These are phyloP conservation scores for Phorcus lineatus DNA, from an alignment of 2,888 invertebrate genomes.

Conservation along the genomic window DNA sequence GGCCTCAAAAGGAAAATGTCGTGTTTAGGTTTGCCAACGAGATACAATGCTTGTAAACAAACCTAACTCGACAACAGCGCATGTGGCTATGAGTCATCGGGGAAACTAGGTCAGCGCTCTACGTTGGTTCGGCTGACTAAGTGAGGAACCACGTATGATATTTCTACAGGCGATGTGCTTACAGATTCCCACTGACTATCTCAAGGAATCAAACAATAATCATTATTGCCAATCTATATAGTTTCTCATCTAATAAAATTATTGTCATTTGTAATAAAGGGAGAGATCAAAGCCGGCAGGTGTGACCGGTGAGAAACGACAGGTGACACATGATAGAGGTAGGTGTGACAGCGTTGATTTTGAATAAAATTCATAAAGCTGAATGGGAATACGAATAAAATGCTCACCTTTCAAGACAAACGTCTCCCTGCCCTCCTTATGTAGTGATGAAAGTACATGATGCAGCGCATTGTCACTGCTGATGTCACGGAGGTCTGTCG, in stretches of 20 bases:
- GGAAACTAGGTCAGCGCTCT: slow-evolving; percentile 21
- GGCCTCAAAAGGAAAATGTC: background rate
- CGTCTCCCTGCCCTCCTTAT: slow-evolving; percentile 83
- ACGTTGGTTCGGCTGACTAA: slow-evolving; percentile 17
- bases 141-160: background rate
- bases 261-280: no score
- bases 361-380: background rate
- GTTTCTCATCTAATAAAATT: background rate
- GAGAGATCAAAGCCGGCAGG: background rate
- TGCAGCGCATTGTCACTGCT: slow-evolving; percentile 79
- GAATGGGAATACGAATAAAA: slow-evolving; percentile 44
- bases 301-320: background rate
- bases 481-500: slow-evolving; percentile 78
- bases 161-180: background rate
- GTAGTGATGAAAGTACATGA: slow-evolving; percentile 81
- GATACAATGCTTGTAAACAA: background rate
- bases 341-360: background rate
- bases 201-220: no score
- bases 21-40: slow-evolving; percentile 19
- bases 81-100: background rate
- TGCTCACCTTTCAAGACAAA: slow-evolving; percentile 82
- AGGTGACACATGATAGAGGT: background rate
- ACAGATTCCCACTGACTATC: no score
- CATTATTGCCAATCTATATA: background rate
- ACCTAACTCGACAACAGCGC: background rate